Evolutionary conservation across 1,140 invertebrate genomes (phyloP).

Genomic region (Zeugodacus cucurbitae): DNA sequence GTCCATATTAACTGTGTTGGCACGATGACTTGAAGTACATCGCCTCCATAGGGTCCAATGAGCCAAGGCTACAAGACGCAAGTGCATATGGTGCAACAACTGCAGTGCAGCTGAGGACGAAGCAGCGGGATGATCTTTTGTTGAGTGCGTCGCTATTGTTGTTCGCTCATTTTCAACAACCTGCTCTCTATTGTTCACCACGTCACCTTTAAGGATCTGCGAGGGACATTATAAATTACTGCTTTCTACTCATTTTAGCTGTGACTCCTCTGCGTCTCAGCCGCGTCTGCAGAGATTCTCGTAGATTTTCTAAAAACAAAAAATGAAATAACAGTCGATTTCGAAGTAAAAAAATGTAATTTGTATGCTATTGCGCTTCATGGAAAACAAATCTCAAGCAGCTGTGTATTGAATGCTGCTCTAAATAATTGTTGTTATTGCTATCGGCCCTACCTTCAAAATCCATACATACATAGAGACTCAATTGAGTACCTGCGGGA

Average conservation of each 20-base stretch:
- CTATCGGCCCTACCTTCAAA: neutral
- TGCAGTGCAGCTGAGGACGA: neutral
- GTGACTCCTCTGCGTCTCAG: neutral
- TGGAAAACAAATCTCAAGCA: neutral
- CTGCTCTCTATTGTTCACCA: conserved; percentile 6
- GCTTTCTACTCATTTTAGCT: neutral
- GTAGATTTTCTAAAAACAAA: neutral
- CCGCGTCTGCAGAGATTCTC: neutral
- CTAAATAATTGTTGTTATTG: conserved; percentile 26
- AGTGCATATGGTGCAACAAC: neutral
- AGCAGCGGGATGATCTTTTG: conserved; percentile 21
- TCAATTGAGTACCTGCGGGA: neutral
- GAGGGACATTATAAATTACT: neutral
- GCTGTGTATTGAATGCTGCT: neutral
- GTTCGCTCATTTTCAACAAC: neutral
- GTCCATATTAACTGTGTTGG: neutral
- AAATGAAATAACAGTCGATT: neutral
- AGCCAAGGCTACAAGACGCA: neutral
- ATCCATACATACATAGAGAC: neutral
- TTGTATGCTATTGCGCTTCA: conserved; percentile 2
- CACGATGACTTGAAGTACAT: neutral
- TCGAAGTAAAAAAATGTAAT: neutral
- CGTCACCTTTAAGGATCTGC: conserved; percentile 6
- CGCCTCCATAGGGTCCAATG: neutral
- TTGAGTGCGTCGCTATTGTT: neutral